Percentiles rank a stretch among this genome's conserved stretches.
Evolutionary conservation across 2,888 invertebrate species (phyloP).

Genomic region (Harpalus rubripes): DNA sequence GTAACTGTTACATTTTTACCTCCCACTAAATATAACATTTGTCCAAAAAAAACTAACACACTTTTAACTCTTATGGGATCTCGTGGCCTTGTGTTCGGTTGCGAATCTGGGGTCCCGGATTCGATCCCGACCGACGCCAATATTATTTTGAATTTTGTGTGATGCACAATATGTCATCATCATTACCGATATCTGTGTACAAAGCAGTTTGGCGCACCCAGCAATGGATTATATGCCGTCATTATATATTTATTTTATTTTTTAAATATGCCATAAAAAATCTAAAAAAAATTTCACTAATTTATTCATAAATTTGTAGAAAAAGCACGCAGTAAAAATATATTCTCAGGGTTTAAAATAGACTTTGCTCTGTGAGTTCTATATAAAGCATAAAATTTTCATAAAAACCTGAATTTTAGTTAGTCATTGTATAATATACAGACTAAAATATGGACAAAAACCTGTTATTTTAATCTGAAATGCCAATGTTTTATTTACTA

Average conservation of each 20-base stretch:
- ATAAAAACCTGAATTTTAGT: not conserved
- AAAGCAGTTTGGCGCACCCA: too few species aligned
- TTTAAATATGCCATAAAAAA: not conserved
- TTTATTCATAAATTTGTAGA: not conserved
- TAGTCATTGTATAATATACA: not conserved
- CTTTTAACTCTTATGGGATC: too few species aligned
- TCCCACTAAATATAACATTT: not conserved
- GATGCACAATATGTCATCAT: too few species aligned
- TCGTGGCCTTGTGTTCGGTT: too few species aligned
- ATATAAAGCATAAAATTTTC: not conserved
- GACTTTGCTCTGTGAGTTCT: not conserved
- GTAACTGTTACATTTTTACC: not conserved
- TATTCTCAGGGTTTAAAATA: not conserved
- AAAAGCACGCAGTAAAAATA: not conserved
- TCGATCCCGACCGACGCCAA: too few species aligned
- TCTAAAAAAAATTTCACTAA: not conserved
- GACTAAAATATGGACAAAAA: conserved; percentile 17
- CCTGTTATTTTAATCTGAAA: conserved; percentile 31
- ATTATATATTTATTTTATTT: too few species aligned
- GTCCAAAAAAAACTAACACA: not conserved
- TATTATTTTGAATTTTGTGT: too few species aligned
- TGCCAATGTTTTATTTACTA: conserved; percentile 59
- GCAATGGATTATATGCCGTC: too few species aligned
- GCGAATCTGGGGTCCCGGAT: too few species aligned
- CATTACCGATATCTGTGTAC: too few species aligned